These are phyloP conservation scores for Drosophila mojavensis DNA, from an alignment of 1,140 invertebrate genomes.

Conservation along the genomic window DNA sequence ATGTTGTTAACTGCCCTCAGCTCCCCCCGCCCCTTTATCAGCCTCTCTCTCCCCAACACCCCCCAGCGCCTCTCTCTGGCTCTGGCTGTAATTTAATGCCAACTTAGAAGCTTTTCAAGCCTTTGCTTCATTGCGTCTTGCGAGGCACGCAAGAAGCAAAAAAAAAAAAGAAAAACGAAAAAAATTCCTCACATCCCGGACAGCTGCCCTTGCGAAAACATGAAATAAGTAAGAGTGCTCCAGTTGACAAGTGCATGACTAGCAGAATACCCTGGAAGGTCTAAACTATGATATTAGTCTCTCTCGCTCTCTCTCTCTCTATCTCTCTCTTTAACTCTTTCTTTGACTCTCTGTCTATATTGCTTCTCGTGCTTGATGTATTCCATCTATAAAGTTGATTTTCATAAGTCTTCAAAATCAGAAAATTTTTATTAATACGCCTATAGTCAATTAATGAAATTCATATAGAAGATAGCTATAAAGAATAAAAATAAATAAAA, in stretches of 20 bases:
- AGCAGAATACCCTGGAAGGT: not conserved
- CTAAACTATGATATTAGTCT: not conserved
- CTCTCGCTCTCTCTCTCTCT: too few species aligned
- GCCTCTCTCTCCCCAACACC: not conserved
- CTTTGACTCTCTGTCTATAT: too few species aligned
- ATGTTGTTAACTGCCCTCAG: constrained; percentile 25
- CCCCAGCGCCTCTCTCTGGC: too few species aligned
- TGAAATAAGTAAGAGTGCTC: constrained; percentile 23
- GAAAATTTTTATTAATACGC: too few species aligned
- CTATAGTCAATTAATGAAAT: too few species aligned
- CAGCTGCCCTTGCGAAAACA: constrained; percentile 19
- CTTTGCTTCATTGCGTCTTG: constrained; percentile 13
- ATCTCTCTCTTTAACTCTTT: too few species aligned
- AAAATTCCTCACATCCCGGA: constrained; percentile 35
- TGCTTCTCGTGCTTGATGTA: too few species aligned
- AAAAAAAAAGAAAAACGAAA: not conserved
- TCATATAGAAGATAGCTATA: too few species aligned
- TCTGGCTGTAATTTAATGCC: constrained; percentile 66
- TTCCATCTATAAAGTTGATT: too few species aligned
- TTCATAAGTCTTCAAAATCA: too few species aligned
- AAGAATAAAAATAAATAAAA: too few species aligned
- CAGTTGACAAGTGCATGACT: not conserved
- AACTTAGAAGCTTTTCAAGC: constrained; percentile 60
- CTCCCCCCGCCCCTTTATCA: not conserved
- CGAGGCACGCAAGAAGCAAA: constrained; percentile 10